Evolutionary conservation across 1,140 invertebrate genomes (phyloP), one percentile per base, ranked within the genome.

Genomic region (Caenorhabditis briggsae): DNA sequence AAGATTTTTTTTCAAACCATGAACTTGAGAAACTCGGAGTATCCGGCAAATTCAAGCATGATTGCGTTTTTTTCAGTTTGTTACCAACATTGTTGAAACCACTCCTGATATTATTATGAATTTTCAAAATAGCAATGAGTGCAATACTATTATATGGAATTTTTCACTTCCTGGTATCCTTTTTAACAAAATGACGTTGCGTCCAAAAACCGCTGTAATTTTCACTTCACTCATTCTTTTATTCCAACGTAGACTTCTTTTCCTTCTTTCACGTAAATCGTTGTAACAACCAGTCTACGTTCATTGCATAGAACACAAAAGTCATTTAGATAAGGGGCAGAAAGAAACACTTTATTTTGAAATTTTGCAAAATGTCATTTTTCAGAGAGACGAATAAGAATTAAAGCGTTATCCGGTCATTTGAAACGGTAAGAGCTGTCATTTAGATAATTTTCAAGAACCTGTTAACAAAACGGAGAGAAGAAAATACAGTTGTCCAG

Each of bases 351-450:
- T 20, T 59, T 33, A 33, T 33, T 33, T 33, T 33, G 33, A 33
- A 33, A 33, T 33, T 33, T 33, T 33, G 33, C 33, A 33, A 5
- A 53, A 58, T 58, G 16, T 20, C 5, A n/a, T n/a, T n/a, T 8
- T 0, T 58, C 8, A 58, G 41, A 70, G 9, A 64, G 2, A 70
- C 41, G 18, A 46, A 18, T 41, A 46, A 46, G 16, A n/a, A 78
- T 78, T 78, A 50, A 78, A 78, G 70, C 70, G 12, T 25, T 50
- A 23, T 78, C 46, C 65, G 5, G 65, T 70, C 65, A 70, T 70
- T 70, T 70, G 18, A 70, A 48, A 70, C 43, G 23, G 65, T 70
- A 14, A 46, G 33, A 33, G 25, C 12, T 8, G 61, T 64, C 25
- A 14, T 25, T 64, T 11, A 46, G 20, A 50, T 50, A 50, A 50